Evolutionary conservation across 2,888 invertebrate genomes (phyloP).

Genomic region (Uloborus plumipes): DNA sequence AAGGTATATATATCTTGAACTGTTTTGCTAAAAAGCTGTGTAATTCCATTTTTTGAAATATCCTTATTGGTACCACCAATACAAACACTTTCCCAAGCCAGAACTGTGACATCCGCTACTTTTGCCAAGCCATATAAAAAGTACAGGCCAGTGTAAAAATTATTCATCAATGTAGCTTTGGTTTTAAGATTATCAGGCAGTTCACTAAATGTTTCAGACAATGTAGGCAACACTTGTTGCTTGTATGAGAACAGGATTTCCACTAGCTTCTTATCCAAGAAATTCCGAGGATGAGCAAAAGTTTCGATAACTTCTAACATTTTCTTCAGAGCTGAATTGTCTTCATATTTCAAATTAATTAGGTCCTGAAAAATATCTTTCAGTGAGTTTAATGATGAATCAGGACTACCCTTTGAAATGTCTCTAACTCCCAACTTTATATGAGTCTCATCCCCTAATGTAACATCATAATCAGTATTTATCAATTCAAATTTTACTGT

Average conservation of each 20-base stretch:
- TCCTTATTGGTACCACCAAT: constrained; percentile 14
- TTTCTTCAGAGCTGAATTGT: constrained; percentile 13
- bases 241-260: constrained; percentile 59
- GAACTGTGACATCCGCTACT: constrained; percentile 52
- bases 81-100: constrained; percentile 49
- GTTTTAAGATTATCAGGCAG: constrained; percentile 23
- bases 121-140: constrained; percentile 49
- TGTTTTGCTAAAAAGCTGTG: constrained; percentile 38
- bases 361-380: constrained; percentile 52
- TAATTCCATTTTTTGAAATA: constrained; percentile 2
- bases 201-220: constrained; percentile 17
- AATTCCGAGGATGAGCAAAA: constrained; percentile 8
- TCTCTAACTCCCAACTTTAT: constrained; percentile 49
- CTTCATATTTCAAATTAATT: constrained; percentile 44
- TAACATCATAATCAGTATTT: constrained; percentile 49
- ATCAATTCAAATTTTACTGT: constrained; percentile 29
- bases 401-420: constrained; percentile 50
- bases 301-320: constrained; percentile 27
- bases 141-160: constrained; percentile 56
- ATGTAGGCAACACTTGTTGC: constrained; percentile 43
- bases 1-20: constrained; percentile 48
- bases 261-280: constrained; percentile 46
- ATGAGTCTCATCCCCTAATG: constrained; percentile 37
- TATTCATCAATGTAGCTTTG: constrained; percentile 40
- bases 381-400: constrained; percentile 44